phyloP scores from a whole-genome alignment of 2,797 vertebrate genomes.

The Sus cebifrons region DNA sequence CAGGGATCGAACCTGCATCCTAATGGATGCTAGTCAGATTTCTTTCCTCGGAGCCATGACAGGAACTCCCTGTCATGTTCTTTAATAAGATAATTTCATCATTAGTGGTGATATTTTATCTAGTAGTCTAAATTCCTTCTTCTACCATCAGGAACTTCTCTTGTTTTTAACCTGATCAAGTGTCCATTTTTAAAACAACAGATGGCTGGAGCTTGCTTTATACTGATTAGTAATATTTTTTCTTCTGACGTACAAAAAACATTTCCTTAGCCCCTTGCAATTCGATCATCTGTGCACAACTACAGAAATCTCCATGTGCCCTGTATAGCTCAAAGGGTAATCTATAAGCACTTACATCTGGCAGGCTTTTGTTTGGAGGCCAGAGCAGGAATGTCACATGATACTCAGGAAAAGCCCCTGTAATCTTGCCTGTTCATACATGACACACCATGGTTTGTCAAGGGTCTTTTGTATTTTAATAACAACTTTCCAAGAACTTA shows the following conservation, averaged over 20 bases:
- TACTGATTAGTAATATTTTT: constrained; percentile 72
- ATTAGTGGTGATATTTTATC: constrained; percentile 71
- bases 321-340: constrained; percentile 70
- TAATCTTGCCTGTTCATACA: constrained; percentile 66
- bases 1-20: no score
- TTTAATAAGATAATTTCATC: constrained; percentile 67
- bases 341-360: constrained; percentile 75
- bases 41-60: no score
- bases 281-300: constrained; percentile 72
- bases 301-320: constrained; percentile 64
- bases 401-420: constrained; percentile 69
- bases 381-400: constrained; percentile 75
- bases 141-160: constrained; percentile 56
- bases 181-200: constrained; percentile 64
- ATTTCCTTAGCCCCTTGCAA: constrained; percentile 81
- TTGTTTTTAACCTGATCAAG: constrained; percentile 69
- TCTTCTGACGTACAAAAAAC: not conserved
- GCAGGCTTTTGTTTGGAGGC: constrained; percentile 78
- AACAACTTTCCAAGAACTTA: constrained; percentile 64
- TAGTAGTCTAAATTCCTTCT: constrained; percentile 65
- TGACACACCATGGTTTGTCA: constrained; percentile 42
- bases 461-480: constrained; percentile 73
- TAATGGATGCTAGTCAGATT: no score
- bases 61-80: constrained; percentile 29
- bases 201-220: constrained; percentile 77